Base-by-base conservation (phyloP, 2,888 invertebrate genomes). In the Carpatolechia fugitivella region DNA sequence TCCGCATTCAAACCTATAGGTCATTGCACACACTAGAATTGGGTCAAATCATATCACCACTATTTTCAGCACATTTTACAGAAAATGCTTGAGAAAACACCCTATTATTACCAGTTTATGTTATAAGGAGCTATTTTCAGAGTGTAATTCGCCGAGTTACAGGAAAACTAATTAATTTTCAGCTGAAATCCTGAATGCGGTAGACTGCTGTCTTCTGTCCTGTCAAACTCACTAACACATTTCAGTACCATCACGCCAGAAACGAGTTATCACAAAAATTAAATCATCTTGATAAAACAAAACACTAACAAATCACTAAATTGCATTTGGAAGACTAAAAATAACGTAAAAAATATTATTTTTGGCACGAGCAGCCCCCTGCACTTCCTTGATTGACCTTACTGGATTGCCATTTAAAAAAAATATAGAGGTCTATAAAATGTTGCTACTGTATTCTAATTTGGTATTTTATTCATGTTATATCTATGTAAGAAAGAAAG, bases 1-100 rank as follows among this genome's bases (percentile, higher is more conserved):
- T 88, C 89, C 87, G 86, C 86, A 87, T 83, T 83, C 85, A 80
- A 74, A 72, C 74, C 74, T 77, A 84, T 87, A 88, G 89, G 90
- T 90, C 90, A 89, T 85, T 84, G 87, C 82, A 85, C 85, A 87
- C 80, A 72, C 67, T 76, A 77, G 79, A 90, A 82, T 74, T 90
- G 88, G 90, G 90, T 90, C 90, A 90, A 81, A 86, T 78, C 77
- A 78, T 84, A 78, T 76, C 73, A 78, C 75, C 67, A 77, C 69
- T 72, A 74, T 71, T 77, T 76, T 64, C 65, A 18, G 29, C 33
- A 31, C 14, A 38, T 49, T 38, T 20, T 38, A 59, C 69, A 61
- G 60, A 61, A 72, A 68, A 67, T 66, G 56, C 57, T 62, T 58
- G 60, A 63, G 55, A 57, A 56, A 65, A 62, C 58, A 53, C 60